Evolutionary conservation across 2,888 invertebrate genomes (phyloP).

Genomic region (Philaethria dido): DNA sequence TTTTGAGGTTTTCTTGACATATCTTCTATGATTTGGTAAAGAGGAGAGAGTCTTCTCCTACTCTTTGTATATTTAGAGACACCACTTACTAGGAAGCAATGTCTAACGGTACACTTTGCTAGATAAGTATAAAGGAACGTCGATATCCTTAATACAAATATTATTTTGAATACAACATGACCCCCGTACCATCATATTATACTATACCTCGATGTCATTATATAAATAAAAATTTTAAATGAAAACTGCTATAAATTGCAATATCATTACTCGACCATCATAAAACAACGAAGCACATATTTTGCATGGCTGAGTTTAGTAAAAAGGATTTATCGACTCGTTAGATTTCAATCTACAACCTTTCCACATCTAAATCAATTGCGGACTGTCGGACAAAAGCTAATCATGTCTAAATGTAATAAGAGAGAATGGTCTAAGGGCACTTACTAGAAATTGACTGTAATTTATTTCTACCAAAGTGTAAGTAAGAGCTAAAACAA

Average conservation of each 20-base stretch:
- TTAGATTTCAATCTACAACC: conserved; percentile 18
- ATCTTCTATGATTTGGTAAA: too few species aligned
- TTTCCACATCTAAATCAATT: conserved; percentile 14
- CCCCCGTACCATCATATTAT: too few species aligned
- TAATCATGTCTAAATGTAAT: conserved; percentile 55
- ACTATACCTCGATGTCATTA: not conserved
- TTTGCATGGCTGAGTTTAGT: not conserved
- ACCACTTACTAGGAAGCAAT: too few species aligned
- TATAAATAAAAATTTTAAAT: not conserved
- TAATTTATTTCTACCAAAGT: conserved; percentile 65
- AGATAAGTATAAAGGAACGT: too few species aligned
- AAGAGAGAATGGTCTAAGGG: conserved; percentile 53
- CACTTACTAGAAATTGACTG: conserved; percentile 62
- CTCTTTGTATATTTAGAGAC: too few species aligned
- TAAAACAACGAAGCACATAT: not conserved
- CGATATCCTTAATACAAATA: too few species aligned
- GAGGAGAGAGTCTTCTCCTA: too few species aligned
- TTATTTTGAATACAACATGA: too few species aligned
- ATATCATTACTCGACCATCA: not conserved
- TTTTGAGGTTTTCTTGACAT: not conserved
- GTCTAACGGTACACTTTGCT: too few species aligned
- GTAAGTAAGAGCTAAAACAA: conserved; percentile 66
- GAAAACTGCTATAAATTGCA: not conserved
- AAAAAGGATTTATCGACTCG: conserved; percentile 7
- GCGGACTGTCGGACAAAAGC: conserved; percentile 41